phyloP scores from a whole-genome alignment of 2,888 invertebrate genomes.

The Charanyca ferruginea region DNA sequence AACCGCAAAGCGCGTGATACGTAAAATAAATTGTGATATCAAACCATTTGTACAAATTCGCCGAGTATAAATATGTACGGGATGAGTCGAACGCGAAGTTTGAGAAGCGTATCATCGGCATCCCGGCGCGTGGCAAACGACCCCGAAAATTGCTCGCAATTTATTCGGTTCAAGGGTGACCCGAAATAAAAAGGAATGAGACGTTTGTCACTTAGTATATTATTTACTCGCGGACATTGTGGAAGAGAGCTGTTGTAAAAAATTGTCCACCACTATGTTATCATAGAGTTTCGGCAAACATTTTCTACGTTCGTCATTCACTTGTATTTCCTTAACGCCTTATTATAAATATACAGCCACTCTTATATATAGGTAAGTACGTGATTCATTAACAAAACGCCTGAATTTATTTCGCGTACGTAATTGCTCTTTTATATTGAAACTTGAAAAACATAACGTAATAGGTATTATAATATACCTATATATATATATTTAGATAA shows the following conservation, averaged over 20 bases:
- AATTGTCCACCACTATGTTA: slow-evolving; percentile 67
- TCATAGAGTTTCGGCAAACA: slow-evolving; percentile 57
- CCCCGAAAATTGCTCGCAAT: slow-evolving; percentile 88
- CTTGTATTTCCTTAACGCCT: slow-evolving; percentile 70
- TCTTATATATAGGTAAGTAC: slow-evolving; percentile 65
- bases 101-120: slow-evolving; percentile 83
- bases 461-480: no score
- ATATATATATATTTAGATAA: no score
- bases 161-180: slow-evolving; percentile 88
- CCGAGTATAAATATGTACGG: slow-evolving; percentile 67
- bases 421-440: slow-evolving; percentile 56
- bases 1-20: slow-evolving; percentile 53
- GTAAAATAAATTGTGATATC: slow-evolving; percentile 69
- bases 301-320: slow-evolving; percentile 60
- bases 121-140: slow-evolving; percentile 86
- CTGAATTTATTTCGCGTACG: slow-evolving; percentile 62
- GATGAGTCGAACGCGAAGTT: slow-evolving; percentile 75
- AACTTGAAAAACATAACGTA: slow-evolving; percentile 34
- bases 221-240: slow-evolving; percentile 80
- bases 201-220: slow-evolving; percentile 87
- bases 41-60: slow-evolving; percentile 74
- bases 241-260: slow-evolving; percentile 70
- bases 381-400: slow-evolving; percentile 66
- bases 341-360: slow-evolving; percentile 68
- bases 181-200: slow-evolving; percentile 84